Base-by-base conservation (phyloP, 2,113 vertebrate species). In the Puntigrus tetrazona region DNA sequence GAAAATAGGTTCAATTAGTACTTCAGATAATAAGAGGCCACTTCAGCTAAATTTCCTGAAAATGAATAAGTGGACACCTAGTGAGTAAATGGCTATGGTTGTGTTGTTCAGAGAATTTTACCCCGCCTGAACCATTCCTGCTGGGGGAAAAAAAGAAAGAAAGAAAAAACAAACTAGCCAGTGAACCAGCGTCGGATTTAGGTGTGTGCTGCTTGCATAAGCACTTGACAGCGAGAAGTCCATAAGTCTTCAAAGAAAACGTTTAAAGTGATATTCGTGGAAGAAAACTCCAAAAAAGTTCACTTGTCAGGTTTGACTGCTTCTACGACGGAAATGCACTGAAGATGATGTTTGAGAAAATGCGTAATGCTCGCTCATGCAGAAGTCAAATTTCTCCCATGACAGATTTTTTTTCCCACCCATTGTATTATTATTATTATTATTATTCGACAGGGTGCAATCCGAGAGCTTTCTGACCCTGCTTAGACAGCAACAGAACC, bases 1-100 rank as follows among this genome's bases (percentile, higher is more conserved):
- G 91, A 92, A 91, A 92, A 92, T 87, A 88, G 88, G 94, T 92
- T 95, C 94, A 94, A 95, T 91, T 88, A 93, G 92, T 86, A 69
- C 94, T 95, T 89, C 86, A 94, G 75, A 93, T 91, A 89, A 92
- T 90, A 89, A 94, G 92, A 92, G 93, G 90, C 91, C 91, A 91
- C 93, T 95, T 93, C 86, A 94, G 25, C 87, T 89, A 85, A 88
- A 93, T 91, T 92, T 88, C 90, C 84, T 83, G 86, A 91, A 92
- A 88, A 91, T 89, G 89, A 93, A 92, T 90, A 93, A 94, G 88
- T 91, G 90, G 86, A 89, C 75, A 82, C 87, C 87, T 88, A 88
- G 88, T 92, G 86, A n/a, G 91, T 90, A 90, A 93, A 94, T 89
- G 89, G 84, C 34, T 77, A 88, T 87, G 87, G 78, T 87, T 89